Evolutionary conservation across 1,140 invertebrate genomes (phyloP), one percentile per base, ranked within the genome.

Genomic region (Trichogramma pretiosum): DNA sequence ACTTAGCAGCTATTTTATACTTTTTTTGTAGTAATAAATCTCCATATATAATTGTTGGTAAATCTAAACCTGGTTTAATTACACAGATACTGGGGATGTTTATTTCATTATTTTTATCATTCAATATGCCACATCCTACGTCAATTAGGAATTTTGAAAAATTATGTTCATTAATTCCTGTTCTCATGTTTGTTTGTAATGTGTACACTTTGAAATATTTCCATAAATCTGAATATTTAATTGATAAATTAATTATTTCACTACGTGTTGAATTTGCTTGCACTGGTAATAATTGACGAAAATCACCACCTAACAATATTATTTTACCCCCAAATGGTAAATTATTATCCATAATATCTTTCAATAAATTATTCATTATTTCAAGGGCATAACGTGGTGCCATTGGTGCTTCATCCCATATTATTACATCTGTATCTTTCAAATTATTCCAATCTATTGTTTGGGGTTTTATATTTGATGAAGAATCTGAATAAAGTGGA

Each of bases 351-450:
- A 47, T 43, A 43, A 59, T 30, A 37, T 56, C 46, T 32, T 45
- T 22, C 11, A 58, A 39, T 35, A 46, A 48, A 30, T 50, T 21
- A 50, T 61, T 55, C 8, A 57, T 22, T 11, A 48, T 55, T 22
- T 60, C 22, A 14, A 60, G 26, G 11, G 53, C 54, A 30, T 48
- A 48, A 28, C 45, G 19, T 21, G 48, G 54, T 10, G 56, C 28
- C 57, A 61, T 60, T 2, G 56, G 53, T 13, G 56, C 57, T 48
- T 65, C 61, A 46, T 62, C 60, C 54, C 50, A 62, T 32, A 64
- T 50, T 10, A 61, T 55, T 33, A 62, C 32, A 28, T 37, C 17
- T 16, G 37, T 38, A 13, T 47, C 42, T 46, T 33, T 43, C 36
- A 50, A 46, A 9, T 38, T 24, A 24, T 32, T 7, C 14, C 23